Conservation (phyloP, 2,113 vertebrate species). For the Marcusenius ussheri region DNA sequence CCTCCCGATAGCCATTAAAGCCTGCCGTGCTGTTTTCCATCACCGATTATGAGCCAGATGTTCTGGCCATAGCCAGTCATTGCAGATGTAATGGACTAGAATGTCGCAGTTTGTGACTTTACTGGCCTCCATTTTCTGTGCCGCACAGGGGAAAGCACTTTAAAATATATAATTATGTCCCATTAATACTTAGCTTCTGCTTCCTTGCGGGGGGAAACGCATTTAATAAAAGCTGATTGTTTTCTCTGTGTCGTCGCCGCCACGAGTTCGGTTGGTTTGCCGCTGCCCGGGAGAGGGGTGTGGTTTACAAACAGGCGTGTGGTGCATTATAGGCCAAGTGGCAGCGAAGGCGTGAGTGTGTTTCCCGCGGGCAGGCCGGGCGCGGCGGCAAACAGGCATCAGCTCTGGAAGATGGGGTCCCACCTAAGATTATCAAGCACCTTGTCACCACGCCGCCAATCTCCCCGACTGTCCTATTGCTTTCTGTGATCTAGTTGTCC, state of each 20-base stretch:
- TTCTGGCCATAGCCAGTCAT: conserved; percentile 94
- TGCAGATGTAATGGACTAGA: conserved; percentile 98
- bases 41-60: conserved; percentile 94
- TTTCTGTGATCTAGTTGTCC: conserved; percentile 2
- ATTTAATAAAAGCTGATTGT: conserved; percentile 79
- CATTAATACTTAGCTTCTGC: conserved; percentile 91
- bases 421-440: background rate
- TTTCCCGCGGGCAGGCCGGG: background rate
- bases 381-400: background rate
- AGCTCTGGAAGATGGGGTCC: background rate
- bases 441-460: background rate
- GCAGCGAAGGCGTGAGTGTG: conserved; percentile 29
- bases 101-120: conserved; percentile 94
- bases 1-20: conserved; percentile 97
- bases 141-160: conserved; percentile 80
- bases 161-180: conserved; percentile 94
- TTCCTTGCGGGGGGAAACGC: conserved; percentile 78
- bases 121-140: conserved; percentile 89
- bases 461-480: background rate
- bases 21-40: conserved; percentile 85
- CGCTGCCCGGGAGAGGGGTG: background rate
- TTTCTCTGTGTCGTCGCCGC: conserved; percentile 67
- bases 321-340: background rate
- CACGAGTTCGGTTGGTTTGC: background rate
- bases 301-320: background rate